These are phyloP conservation scores for Metaphire vulgaris DNA, from an alignment of 1,140 invertebrate species.

Conservation along the genomic window DNA sequence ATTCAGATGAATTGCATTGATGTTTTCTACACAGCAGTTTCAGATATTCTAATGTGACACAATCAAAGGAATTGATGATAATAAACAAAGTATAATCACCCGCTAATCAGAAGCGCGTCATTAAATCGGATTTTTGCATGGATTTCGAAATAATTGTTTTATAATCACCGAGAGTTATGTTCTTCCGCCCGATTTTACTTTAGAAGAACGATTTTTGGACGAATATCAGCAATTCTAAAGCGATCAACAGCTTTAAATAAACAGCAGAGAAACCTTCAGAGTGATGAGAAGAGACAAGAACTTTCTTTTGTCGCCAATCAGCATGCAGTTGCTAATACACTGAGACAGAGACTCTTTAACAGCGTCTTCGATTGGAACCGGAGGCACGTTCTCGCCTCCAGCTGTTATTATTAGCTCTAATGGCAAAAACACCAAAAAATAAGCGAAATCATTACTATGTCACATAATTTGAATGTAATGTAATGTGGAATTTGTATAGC, in stretches of 20 bases:
- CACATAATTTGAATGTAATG: too few species aligned
- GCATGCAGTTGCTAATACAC: conserved; percentile 68
- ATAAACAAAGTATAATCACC: background rate
- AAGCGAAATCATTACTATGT: too few species aligned
- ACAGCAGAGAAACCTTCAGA: conserved; percentile 61
- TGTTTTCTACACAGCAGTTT: too few species aligned
- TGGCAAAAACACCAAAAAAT: too few species aligned
- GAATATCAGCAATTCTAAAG: background rate
- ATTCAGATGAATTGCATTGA: background rate
- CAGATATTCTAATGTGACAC: too few species aligned
- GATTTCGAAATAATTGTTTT: too few species aligned
- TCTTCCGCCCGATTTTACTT: too few species aligned
- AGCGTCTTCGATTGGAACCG: conserved; percentile 74
- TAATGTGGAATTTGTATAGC: too few species aligned
- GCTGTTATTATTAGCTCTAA: conserved; percentile 81
- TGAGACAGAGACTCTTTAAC: conserved; percentile 66
- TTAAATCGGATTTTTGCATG: too few species aligned
- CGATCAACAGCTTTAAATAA: background rate
- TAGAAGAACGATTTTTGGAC: too few species aligned
- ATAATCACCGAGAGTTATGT: too few species aligned
- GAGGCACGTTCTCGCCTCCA: conserved; percentile 85
- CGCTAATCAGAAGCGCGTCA: background rate
- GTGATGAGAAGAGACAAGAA: conserved; percentile 76
- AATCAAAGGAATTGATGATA: too few species aligned
- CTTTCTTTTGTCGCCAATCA: conserved; percentile 79